Evolutionary conservation across 2,797 vertebrate species (phyloP).

Genomic region (Epinephelus malabaricus): DNA sequence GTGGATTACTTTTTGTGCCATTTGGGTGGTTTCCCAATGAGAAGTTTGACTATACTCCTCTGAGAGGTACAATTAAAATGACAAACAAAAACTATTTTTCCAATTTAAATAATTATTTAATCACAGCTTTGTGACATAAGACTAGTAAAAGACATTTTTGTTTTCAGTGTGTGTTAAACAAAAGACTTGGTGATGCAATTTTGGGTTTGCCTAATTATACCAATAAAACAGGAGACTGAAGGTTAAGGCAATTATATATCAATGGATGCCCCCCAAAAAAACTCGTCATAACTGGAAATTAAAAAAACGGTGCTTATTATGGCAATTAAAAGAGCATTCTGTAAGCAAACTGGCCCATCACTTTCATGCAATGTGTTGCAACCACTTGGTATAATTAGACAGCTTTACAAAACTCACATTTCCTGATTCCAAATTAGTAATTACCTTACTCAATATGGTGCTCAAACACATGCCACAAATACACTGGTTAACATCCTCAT

Average conservation of each 20-base stretch:
- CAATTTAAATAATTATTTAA: too few relatives aligned
- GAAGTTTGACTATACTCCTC: not conserved
- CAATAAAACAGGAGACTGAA: not conserved
- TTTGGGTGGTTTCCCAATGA: not conserved
- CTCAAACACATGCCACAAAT: not conserved
- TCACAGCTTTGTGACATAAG: not conserved
- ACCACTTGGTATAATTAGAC: not conserved
- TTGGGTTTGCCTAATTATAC: not conserved
- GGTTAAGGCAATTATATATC: not conserved
- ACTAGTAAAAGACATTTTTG: not conserved
- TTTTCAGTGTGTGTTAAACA: not conserved
- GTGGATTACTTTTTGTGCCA: not conserved
- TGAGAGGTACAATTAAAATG: not conserved
- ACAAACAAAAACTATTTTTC: not conserved
- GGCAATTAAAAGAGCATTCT: not conserved
- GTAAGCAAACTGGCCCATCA: not conserved
- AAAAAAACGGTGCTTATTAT: not conserved
- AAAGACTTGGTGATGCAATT: not conserved
- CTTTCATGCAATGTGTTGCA: not conserved
- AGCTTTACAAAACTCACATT: not conserved
- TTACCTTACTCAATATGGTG: not conserved
- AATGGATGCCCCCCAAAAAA: not conserved
- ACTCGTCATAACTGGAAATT: not conserved
- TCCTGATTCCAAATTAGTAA: conserved; percentile 3
- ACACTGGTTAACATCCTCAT: not conserved